Conservation (phyloP, 2,797 vertebrate species). For the Chiloscyllium punctatum region DNA sequence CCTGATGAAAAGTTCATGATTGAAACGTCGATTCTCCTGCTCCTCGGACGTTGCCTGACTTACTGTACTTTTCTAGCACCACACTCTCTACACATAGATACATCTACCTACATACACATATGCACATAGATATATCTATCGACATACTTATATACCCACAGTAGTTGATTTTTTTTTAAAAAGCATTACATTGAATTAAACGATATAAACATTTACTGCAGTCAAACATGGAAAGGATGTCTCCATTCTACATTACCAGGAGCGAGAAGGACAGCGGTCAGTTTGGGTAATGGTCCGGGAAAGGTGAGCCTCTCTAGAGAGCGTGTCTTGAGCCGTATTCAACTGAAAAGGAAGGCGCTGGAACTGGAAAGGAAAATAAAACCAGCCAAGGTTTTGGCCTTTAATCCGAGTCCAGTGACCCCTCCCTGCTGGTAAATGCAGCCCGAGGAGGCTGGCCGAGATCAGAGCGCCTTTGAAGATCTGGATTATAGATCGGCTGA, state of each 20-base stretch:
- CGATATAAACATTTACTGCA: neutral
- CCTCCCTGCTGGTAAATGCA: slow-evolving; percentile 23
- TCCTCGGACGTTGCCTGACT: no score
- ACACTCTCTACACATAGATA: no score
- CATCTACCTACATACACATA: no score
- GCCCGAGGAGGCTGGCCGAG: neutral
- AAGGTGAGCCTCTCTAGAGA: neutral
- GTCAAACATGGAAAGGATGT: neutral
- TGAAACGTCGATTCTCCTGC: no score
- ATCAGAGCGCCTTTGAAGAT: neutral
- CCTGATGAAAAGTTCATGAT: no score
- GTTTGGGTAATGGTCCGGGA: neutral
- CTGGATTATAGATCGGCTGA: neutral
- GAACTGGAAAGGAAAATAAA: neutral
- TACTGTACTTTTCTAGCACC: no score
- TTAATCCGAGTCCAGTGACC: slow-evolving; percentile 33
- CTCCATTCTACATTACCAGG: neutral
- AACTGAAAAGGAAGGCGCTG: neutral
- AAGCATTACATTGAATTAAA: neutral
- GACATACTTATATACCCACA: no score
- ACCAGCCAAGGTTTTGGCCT: neutral
- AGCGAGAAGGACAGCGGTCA: neutral
- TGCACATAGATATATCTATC: no score
- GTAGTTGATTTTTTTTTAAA: neutral
- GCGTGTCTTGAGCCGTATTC: neutral